Conservation (phyloP, 64 coral and sea anemone genomes). For the Exaiptasia diaphana region DNA sequence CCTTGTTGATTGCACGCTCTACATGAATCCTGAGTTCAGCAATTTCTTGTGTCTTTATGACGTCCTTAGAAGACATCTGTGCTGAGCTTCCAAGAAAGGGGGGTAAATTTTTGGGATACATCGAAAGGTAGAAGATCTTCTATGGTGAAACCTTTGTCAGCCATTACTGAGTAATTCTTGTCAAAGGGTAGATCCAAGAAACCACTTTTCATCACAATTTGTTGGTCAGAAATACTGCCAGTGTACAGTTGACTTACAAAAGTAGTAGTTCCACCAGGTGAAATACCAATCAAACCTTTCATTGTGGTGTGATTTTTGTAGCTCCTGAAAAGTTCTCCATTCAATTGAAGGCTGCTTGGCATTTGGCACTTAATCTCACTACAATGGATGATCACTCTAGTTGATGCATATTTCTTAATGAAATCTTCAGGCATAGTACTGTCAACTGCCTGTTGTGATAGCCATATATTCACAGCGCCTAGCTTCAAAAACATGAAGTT, state of each 20-base stretch:
- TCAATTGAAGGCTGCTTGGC: slow-evolving; percentile 34
- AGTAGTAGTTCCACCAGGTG: background rate
- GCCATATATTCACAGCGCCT: slow-evolving; percentile 33
- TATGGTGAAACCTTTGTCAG: slow-evolving; percentile 20
- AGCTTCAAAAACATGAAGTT: slow-evolving; percentile 49
- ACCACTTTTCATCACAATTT: slow-evolving; percentile 39
- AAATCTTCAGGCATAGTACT: slow-evolving; percentile 51
- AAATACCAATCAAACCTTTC: slow-evolving; percentile 22
- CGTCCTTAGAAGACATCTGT: slow-evolving; percentile 24
- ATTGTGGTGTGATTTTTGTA: slow-evolving; percentile 1
- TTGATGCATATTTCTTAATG: background rate
- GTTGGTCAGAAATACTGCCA: slow-evolving; percentile 20
- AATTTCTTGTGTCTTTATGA: slow-evolving; percentile 38
- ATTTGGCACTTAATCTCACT: slow-evolving; percentile 40
- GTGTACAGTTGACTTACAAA: slow-evolving; percentile 28
- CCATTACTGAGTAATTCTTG: slow-evolving; percentile 9
- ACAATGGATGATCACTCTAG: slow-evolving; percentile 23
- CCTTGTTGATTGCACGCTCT: background rate
- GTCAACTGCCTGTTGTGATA: background rate
- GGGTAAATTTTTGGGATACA: slow-evolving; percentile 8
- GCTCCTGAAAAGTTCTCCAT: slow-evolving; percentile 15
- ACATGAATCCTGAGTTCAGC: slow-evolving; percentile 47
- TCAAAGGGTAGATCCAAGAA: background rate
- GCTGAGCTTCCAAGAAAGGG: background rate
- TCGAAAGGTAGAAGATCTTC: slow-evolving; percentile 18